These are phyloP conservation scores for Propsilocerus akamusi DNA, from an alignment of 1,140 invertebrate genomes.

Conservation along the genomic window DNA sequence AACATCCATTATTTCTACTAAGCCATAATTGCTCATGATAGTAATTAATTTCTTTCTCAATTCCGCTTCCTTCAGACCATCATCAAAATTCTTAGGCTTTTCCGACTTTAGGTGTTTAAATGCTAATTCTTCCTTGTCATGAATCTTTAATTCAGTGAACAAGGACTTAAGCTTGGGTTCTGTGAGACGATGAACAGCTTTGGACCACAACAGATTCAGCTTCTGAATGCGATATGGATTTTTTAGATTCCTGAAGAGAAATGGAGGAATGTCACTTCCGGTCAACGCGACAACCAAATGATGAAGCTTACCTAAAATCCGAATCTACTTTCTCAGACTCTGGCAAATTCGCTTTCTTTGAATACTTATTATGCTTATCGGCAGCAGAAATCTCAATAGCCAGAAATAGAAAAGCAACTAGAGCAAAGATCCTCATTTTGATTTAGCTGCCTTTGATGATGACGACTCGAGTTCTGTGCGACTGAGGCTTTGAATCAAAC, in stretches of 20 bases:
- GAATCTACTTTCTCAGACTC: background rate
- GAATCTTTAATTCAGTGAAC: slow-evolving; percentile 73
- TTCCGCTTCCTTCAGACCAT: slow-evolving; percentile 67
- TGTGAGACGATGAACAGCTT: slow-evolving; percentile 61
- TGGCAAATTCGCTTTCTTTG: background rate
- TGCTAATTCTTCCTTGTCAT: slow-evolving; percentile 78
- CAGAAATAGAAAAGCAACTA: background rate
- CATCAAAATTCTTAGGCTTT: slow-evolving; percentile 14
- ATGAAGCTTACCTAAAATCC: background rate
- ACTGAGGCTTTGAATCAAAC: background rate
- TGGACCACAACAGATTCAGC: slow-evolving; percentile 64
- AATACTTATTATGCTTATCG: background rate
- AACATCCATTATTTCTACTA: slow-evolving; percentile 38
- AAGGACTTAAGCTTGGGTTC: slow-evolving; percentile 69
- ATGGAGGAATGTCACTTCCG: background rate
- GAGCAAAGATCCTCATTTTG: background rate
- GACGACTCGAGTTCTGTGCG: background rate
- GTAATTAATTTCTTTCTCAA: slow-evolving; percentile 58
- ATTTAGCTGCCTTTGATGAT: background rate
- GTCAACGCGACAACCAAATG: background rate
- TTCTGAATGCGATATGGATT: slow-evolving; percentile 72
- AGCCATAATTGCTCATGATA: slow-evolving; percentile 64
- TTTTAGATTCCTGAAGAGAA: slow-evolving; percentile 31
- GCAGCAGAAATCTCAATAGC: background rate
- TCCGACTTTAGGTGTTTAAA: slow-evolving; percentile 51